phyloP scores from a whole-genome alignment of 2,888 invertebrate species.

The Brachyptera risi region DNA sequence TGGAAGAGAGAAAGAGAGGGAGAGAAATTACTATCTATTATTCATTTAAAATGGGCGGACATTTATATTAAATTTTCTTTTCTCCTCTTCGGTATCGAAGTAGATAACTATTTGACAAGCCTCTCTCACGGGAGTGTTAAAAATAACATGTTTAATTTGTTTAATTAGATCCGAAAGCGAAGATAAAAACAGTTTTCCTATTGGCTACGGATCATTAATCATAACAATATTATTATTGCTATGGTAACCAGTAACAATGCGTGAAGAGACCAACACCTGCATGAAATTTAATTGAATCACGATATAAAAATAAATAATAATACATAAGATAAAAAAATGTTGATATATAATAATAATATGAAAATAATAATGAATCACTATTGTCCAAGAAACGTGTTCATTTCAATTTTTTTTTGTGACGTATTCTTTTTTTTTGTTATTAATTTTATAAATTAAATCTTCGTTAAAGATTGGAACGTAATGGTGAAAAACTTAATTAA shows the following conservation, averaged over 20 bases:
- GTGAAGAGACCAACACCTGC: background rate
- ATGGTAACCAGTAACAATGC: conserved; percentile 8
- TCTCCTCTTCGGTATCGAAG: background rate
- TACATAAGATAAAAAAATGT: conserved; percentile 8
- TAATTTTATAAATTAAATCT: conserved; percentile 5
- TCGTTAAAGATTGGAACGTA: no score
- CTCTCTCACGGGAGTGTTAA: conserved; percentile 27
- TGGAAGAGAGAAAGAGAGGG: background rate
- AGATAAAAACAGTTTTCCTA: conserved; percentile 9
- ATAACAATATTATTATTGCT: background rate
- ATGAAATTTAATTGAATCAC: conserved; percentile 16
- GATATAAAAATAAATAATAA: conserved; percentile 3
- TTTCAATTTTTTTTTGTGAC: background rate
- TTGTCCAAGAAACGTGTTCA: background rate
- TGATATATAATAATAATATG: no score
- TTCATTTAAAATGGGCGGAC: conserved; percentile 13
- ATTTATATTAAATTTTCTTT: conserved; percentile 2
- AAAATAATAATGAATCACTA: conserved; percentile 15
- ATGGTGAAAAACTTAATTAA: no score
- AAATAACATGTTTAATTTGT: conserved; percentile 31
- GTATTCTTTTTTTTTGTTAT: background rate
- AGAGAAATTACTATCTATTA: conserved; percentile 5
- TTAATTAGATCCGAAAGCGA: conserved; percentile 28
- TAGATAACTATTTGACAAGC: conserved; percentile 14
- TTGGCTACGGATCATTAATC: conserved; percentile 13